Percentiles rank a stretch among this genome's conserved stretches.
These are phyloP conservation scores for Himalopsyche tibetana DNA, from an alignment of 2,888 invertebrate genomes.

Conservation along the genomic window DNA sequence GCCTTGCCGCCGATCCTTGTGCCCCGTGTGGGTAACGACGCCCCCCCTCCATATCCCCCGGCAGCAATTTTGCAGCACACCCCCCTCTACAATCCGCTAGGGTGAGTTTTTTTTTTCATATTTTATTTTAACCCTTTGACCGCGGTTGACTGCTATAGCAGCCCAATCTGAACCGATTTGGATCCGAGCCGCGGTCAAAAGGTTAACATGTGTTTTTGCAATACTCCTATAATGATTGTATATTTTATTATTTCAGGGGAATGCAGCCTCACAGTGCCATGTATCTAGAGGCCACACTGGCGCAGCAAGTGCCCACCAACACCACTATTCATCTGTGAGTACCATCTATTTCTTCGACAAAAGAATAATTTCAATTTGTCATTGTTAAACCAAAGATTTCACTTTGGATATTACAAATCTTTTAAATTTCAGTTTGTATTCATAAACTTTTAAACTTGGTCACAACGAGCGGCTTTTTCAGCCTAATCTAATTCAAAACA, in stretches of 20 bases:
- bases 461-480: no score
- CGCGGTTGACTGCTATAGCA: no score
- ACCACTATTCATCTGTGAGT: constrained; percentile 76
- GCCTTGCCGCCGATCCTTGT: constrained; percentile 88
- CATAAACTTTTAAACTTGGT: no score
- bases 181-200: no score
- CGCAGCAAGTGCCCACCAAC: constrained; percentile 78
- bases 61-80: constrained; percentile 25
- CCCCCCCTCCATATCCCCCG: constrained; percentile 74
- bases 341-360: not conserved
- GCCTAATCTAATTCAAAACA: no score
- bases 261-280: constrained; percentile 78
- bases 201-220: not conserved
- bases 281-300: constrained; percentile 77
- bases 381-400: no score
- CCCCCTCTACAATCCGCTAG: constrained; percentile 26
- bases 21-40: constrained; percentile 76
- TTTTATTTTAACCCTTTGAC: constrained; percentile 18
- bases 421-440: no score
- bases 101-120: not conserved
- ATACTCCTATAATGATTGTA: not conserved
- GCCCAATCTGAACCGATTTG: no score
- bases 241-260: constrained; percentile 66
- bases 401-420: no score
- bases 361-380: no score